Evolutionary conservation across 2,113 vertebrate species (phyloP), one percentile per base, ranked within the genome.

Genomic region (Rhabdomys dilectus): DNA sequence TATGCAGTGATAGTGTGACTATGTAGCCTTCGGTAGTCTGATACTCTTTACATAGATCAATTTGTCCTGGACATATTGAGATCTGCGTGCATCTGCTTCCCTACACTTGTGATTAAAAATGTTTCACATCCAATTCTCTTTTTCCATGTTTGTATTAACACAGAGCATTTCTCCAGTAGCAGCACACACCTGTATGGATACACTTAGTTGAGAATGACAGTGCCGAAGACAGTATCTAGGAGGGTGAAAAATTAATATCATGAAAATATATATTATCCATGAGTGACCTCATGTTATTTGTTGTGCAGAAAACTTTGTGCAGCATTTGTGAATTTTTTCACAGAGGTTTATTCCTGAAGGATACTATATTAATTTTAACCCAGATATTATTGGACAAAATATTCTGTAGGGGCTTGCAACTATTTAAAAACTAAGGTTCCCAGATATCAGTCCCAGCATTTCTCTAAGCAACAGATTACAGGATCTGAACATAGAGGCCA

Each of bases 101-200:
- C n/a, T 82, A 39, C 21, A 39, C 4, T 26, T 58, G 10, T 5
- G 53, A 60, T 17, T 16, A 42, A 39, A 8, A 13, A 16, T 8
- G 3, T 60, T 7, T 16, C 3, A 7, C n/a, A 16, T 13, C 3
- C 15, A 22, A 8, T 29, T 22, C 29, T 24, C 56, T 1, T 3
- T 56, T 48, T 78, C 9, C 62, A 10, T 92, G 19, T 77, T 87
- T 70, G 5, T 34, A 21, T 26, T 58, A 51, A 3, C 39, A 73
- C n/a, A 24, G 3, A 85, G 5, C 39, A 10, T 36, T n/a, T 45
- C 64, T 10, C 7, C 10, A 45, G 87, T 70, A 76, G 12, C 62
- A 81, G 24, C 5, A 29, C 4, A 86, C 16, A 85, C 2, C 8
- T 21, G 19, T 4, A 12, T 78, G 73, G 89, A 62, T 4, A 7